Evolutionary conservation across 2,888 invertebrate species (phyloP), one percentile per base, ranked within the genome.

Genomic region (Ametastegia equiseti): DNA sequence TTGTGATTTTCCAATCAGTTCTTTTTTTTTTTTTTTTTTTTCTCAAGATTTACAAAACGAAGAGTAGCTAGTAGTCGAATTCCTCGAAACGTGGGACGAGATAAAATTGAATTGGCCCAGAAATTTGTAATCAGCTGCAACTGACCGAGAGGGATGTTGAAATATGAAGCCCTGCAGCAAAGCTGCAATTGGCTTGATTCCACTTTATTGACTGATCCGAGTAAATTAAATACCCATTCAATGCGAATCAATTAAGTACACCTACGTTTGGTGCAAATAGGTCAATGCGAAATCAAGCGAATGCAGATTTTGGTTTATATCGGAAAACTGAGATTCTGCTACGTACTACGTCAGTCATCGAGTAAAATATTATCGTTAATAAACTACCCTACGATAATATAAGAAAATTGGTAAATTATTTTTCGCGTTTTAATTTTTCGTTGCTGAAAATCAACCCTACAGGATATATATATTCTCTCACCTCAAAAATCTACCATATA

Each of bases 181-280:
- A 47, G 13, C 69, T 13, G 27, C 45, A 23, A 71, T 45, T 71
- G 50, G 54, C 50, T 75, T 75, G 30, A 50, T 75, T 75, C 45
- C 75, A 75, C 75, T 50, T 54, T 36, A 54, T 36, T 36, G 54
- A 36, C 75, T 19, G 36, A 15, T n/a, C 36, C 7, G 75, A 19
- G 54, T 27, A 19, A 54, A 75, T 75, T 36, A 75, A 75, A 33
- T 54, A 54, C 36, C 19, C 13, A 36, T 33, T 75, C 33, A 54
- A 54, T 75, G 50, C 36, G 54, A 36, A 75, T 75, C 36, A 75
- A 75, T 75, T 75, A 54, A 75, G n/a, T 45, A 30, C 54, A 75
- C 45, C 47, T 71, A 47, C 65, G 36, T 67, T n/a, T 6, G 19
- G 19, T n/a, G 54, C 33, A 54, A 45, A n/a, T 45, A 36, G 75